These are phyloP conservation scores for Mandrillus leucophaeus DNA, from an alignment of 2,113 vertebrate species.

Conservation along the genomic window DNA sequence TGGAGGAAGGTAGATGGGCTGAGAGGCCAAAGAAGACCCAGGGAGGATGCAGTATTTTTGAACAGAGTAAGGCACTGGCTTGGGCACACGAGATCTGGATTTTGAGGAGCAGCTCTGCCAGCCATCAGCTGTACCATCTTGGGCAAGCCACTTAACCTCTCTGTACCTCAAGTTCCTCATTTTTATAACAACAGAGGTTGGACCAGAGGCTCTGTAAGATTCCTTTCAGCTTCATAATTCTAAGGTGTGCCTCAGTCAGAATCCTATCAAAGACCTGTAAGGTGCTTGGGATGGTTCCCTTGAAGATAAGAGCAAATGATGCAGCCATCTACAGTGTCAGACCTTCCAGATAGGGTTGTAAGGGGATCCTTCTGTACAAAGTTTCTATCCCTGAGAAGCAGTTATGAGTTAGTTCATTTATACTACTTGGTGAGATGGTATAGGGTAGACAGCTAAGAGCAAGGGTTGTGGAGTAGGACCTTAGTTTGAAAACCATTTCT, in stretches of 20 bases:
- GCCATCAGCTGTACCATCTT: not conserved
- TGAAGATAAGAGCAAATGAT: conserved; percentile 1
- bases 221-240: not conserved
- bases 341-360: not conserved
- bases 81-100: not conserved
- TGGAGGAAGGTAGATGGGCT: not conserved
- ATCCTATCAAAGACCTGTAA: not conserved
- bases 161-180: not conserved
- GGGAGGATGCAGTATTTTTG: not conserved
- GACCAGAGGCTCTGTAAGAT: not conserved
- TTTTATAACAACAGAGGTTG: not conserved
- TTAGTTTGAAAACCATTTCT: conserved; percentile 53
- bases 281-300: not conserved
- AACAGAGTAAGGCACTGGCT: not conserved
- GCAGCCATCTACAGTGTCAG: not conserved
- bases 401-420: not conserved
- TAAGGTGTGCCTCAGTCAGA: not conserved
- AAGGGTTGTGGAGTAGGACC: not conserved
- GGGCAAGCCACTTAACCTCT: conserved; percentile 17
- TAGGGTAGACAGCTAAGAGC: conserved; percentile 9
- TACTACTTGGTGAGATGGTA: not conserved
- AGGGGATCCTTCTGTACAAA: not conserved
- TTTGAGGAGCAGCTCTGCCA: not conserved
- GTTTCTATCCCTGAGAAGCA: not conserved
- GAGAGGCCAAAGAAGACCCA: not conserved